Conservation (phyloP, 2,113 vertebrate species). For the Sorex araneus region DNA sequence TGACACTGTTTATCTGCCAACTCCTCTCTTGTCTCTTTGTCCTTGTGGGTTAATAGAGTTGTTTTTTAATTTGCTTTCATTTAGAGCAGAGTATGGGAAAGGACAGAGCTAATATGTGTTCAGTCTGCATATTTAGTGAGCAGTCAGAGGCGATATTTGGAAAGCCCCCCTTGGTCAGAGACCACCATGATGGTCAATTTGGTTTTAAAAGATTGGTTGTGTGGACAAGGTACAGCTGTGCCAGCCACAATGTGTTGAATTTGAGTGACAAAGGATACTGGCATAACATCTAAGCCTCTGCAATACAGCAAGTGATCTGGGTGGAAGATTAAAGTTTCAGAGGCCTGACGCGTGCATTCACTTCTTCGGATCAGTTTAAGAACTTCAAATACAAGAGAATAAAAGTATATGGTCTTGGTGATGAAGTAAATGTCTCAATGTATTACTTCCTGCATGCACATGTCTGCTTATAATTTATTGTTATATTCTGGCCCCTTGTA, state of each 20-base stretch:
- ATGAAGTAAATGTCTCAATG: background rate
- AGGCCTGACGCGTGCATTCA: background rate
- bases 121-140: background rate
- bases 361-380: background rate
- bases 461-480: background rate
- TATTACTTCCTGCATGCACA: background rate
- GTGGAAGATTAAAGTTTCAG: constrained; percentile 17
- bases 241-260: constrained; percentile 33
- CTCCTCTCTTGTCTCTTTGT: background rate
- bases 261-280: constrained; percentile 41
- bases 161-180: background rate
- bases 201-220: background rate
- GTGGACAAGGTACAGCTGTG: constrained; percentile 48
- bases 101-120: background rate
- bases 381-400: constrained; percentile 44
- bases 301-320: background rate
- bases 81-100: background rate
- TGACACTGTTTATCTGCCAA: background rate
- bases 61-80: constrained; percentile 14
- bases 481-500: background rate
- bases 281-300: constrained; percentile 17
- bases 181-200: background rate
- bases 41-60: background rate
- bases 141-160: background rate
- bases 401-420: background rate